Base-by-base conservation (phyloP, 2,113 vertebrate species). In the Channa maculata region DNA sequence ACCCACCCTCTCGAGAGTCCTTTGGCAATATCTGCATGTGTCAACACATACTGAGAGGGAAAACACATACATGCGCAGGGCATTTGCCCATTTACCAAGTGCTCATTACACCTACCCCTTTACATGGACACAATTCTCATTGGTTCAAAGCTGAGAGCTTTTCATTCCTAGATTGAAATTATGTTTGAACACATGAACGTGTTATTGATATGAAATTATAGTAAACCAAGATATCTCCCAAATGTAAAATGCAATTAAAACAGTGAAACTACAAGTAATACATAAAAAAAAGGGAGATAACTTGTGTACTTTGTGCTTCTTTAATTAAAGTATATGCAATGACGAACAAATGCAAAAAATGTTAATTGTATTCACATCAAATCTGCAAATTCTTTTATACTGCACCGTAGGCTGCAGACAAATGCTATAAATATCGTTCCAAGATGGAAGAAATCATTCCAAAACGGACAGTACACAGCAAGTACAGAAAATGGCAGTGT, bases 41-140 rank as follows among this genome's bases (percentile, higher is more conserved):
- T 84, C 76, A 84, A 71, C 83, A 82, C 58, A 64, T 52, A 41
- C 64, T 66, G 52, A 53, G 0, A 10, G 65, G 57, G 85, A 81
- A 86, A 85, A 71, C 87, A 81, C 6, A 79, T 45, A 55, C 12
- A 76, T 33, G 8, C 5, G 37, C 24, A 12, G 45, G 58, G 61
- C 54, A 43, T 77, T 65, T 57, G 70, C 67, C 24, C 62, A 53
- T 84, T 85, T 66, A 63, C 3, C 38, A 38, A 33, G 8, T 44
- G 57, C 13, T 14, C 24, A 5, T 62, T 65, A 36, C 45, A 15
- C 41, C 9, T 2, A 52, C 9, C 65, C 52, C 0, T 0, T 43
- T 71, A 59, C 58, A 39, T 9, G 8, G 71, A 34, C 48, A 48
- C 37, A 7, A 46, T 45, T 33, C 13, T 43, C 11, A 61, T 13